These are phyloP conservation scores for Corydoras sp. DNA, from an alignment of 2,113 vertebrate species.

Conservation along the genomic window DNA sequence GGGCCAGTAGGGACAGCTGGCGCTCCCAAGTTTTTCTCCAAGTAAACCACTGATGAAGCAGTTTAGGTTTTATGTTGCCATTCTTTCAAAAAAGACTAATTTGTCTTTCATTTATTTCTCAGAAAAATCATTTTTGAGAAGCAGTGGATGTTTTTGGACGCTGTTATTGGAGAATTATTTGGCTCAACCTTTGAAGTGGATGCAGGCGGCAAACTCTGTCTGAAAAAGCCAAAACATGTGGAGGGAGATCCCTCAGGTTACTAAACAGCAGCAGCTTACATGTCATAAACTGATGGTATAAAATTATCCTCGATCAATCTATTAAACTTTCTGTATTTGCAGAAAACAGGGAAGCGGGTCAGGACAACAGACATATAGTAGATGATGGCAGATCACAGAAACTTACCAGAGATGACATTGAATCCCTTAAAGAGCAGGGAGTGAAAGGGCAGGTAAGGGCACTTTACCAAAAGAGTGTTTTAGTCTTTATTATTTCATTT, in stretches of 20 bases:
- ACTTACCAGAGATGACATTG: conserved; percentile 94
- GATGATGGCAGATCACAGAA: conserved; percentile 97
- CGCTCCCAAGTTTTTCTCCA: too few relatives aligned
- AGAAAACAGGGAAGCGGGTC: conserved; percentile 88
- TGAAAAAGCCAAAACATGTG: conserved; percentile 57
- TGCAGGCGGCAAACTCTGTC: conserved; percentile 76
- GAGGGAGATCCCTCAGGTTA: conserved; percentile 70
- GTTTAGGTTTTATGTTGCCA: too few relatives aligned
- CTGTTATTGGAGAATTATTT: conserved; percentile 78
- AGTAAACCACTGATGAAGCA: too few relatives aligned
- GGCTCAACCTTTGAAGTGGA: conserved; percentile 84
- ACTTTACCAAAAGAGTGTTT: too few relatives aligned
- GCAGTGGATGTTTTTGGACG: conserved; percentile 90
- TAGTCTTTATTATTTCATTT: too few relatives aligned
- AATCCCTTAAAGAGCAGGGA: conserved; percentile 92
- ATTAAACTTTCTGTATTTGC: conserved; percentile 20
- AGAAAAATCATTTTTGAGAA: conserved; percentile 96
- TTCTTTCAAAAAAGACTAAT: background rate
- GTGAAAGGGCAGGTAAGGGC: conserved; percentile 88
- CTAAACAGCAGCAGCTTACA: background rate
- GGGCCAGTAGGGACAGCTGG: too few relatives aligned
- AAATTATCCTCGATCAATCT: too few relatives aligned
- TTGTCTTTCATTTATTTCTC: conserved; percentile 20
- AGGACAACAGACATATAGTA: conserved; percentile 93
- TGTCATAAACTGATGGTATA: too few relatives aligned